These are phyloP conservation scores for Xerus rutilus DNA, from an alignment of 2,797 vertebrate species.

Conservation along the genomic window DNA sequence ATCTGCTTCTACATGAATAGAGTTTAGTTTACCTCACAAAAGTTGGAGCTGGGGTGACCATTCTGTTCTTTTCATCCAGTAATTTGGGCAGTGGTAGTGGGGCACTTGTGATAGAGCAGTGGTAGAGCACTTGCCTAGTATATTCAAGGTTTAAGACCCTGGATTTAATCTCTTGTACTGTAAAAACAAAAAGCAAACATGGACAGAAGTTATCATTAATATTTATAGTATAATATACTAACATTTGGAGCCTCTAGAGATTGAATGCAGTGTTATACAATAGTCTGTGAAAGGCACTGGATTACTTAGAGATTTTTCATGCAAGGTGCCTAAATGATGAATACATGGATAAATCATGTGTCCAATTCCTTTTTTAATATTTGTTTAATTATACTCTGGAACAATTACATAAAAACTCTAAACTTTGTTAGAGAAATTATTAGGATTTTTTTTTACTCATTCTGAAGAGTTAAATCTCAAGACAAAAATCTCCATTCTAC, in stretches of 20 bases:
- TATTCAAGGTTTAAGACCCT: neutral
- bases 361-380: constrained; percentile 20
- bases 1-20: neutral
- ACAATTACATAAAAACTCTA: neutral
- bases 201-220: neutral
- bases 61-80: neutral
- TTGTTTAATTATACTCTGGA: neutral
- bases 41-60: neutral
- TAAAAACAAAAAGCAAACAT: neutral
- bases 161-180: neutral
- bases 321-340: neutral
- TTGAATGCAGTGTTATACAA: neutral
- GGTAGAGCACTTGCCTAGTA: neutral
- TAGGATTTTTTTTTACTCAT: neutral
- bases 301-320: constrained; percentile 5
- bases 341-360: neutral
- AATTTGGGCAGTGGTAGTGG: too few relatives aligned
- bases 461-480: neutral
- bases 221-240: neutral
- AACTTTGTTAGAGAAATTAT: neutral
- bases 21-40: neutral
- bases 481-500: neutral
- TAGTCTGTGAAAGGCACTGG: neutral
- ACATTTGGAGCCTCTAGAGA: neutral
- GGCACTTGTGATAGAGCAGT: too few relatives aligned